Evolutionary conservation across 2,797 vertebrate genomes (phyloP).

Genomic region (Astyanax mexicanus): DNA sequence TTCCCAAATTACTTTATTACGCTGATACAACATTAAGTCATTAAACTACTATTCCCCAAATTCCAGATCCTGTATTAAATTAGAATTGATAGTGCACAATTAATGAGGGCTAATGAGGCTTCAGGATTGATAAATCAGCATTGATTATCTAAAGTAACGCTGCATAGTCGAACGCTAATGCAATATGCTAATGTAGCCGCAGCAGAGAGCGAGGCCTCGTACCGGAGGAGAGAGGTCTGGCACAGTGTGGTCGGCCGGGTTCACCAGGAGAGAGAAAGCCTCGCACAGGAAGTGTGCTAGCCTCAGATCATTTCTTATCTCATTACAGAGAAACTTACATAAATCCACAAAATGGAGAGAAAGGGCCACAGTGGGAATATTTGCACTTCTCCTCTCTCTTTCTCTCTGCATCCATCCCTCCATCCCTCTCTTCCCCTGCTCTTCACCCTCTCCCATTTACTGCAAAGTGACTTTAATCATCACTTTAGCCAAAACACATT

Average conservation of each 20-base stretch:
- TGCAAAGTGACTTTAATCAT: constrained; percentile 82
- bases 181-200: constrained; percentile 33
- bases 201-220: not conserved
- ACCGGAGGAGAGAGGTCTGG: constrained; percentile 18
- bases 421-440: constrained; percentile 56
- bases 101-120: constrained; percentile 46
- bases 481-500: constrained; percentile 83
- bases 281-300: constrained; percentile 68
- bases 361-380: constrained; percentile 77
- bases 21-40: constrained; percentile 29
- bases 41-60: constrained; percentile 33
- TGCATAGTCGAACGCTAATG: constrained; percentile 34
- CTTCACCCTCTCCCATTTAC: constrained; percentile 69
- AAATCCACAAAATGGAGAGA: constrained; percentile 78
- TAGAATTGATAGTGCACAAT: constrained; percentile 37
- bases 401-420: constrained; percentile 47
- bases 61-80: constrained; percentile 33
- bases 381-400: constrained; percentile 75
- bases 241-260: constrained; percentile 62
- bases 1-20: constrained; percentile 40
- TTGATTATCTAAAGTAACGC: constrained; percentile 49
- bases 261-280: constrained; percentile 62
- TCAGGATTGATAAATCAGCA: constrained; percentile 47
- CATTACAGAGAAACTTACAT: constrained; percentile 79
- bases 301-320: constrained; percentile 78